Evolutionary conservation across 2,888 invertebrate genomes (phyloP).

Genomic region (Heliconius sara): DNA sequence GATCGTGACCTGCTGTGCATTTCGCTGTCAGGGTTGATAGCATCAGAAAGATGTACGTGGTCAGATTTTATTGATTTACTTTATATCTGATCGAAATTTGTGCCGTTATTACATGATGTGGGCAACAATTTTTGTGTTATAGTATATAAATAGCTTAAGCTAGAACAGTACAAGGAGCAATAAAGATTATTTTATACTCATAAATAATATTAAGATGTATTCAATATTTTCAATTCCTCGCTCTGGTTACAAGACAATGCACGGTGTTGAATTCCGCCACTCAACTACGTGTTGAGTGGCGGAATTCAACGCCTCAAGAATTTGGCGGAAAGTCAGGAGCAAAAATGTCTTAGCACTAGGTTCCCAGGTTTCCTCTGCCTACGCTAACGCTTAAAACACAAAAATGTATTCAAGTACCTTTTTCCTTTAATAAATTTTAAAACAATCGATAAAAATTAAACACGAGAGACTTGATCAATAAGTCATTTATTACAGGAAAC

Average conservation of each 20-base stretch:
- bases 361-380: no score
- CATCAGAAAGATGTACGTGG: constrained; percentile 52
- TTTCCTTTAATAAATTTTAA: not conserved
- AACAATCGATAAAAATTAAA: not conserved
- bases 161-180: not conserved
- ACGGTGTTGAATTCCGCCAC: no score
- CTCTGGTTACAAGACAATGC: no score
- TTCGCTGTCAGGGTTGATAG: constrained; percentile 61
- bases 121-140: not conserved
- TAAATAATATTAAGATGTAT: no score
- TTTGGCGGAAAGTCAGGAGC: no score
- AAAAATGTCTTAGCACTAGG: no score
- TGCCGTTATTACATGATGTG: constrained; percentile 37
- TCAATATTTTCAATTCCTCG: no score
- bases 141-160: not conserved
- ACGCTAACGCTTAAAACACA: no score
- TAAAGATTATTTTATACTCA: not conserved
- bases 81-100: constrained; percentile 40
- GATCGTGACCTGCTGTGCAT: constrained; percentile 63
- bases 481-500: constrained; percentile 46
- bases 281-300: no score
- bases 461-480: not conserved
- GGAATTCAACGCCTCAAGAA: no score
- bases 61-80: constrained; percentile 43
- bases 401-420: not conserved